Conservation (phyloP, 1,140 invertebrate species). For the Neodiprion lecontei region DNA sequence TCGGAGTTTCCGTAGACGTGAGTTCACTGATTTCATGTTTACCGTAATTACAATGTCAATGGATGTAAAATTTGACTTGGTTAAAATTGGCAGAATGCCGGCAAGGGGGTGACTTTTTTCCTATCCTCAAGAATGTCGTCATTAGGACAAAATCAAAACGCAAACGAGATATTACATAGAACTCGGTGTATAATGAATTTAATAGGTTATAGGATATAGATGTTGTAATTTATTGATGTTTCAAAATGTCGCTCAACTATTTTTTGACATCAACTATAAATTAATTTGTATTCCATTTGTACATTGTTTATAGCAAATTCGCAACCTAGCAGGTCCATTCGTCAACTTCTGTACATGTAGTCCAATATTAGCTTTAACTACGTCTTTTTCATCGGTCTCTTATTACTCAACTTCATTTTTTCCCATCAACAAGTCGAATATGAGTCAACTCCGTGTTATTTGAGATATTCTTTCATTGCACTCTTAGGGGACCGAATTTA, state of each 20-base stretch:
- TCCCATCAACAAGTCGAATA: too few species aligned
- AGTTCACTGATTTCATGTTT: slow-evolving; percentile 23
- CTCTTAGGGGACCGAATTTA: too few species aligned
- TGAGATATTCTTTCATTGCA: too few species aligned
- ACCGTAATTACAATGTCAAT: too few species aligned
- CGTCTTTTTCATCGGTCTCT: slow-evolving; percentile 5
- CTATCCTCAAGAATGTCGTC: neutral
- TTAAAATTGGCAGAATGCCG: too few species aligned
- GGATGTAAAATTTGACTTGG: too few species aligned
- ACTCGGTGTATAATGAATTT: neutral
- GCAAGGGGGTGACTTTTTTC: neutral
- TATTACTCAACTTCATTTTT: slow-evolving; percentile 5
- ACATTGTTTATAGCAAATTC: slow-evolving; percentile 10
- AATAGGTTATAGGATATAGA: neutral
- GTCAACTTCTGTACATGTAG: neutral
- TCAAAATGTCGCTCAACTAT: neutral
- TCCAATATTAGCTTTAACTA: neutral
- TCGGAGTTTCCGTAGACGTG: slow-evolving; percentile 68
- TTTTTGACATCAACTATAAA: neutral
- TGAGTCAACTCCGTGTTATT: too few species aligned
- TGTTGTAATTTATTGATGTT: slow-evolving; percentile 11
- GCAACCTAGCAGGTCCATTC: neutral
- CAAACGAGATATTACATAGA: slow-evolving; percentile 29
- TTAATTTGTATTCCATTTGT: slow-evolving; percentile 9
- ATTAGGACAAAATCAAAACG: neutral